A percentile compares a stretch with the other conserved stretches of the same genome.
phyloP scores from a whole-genome alignment of 2,888 invertebrate species.

The Carabus problematicus region DNA sequence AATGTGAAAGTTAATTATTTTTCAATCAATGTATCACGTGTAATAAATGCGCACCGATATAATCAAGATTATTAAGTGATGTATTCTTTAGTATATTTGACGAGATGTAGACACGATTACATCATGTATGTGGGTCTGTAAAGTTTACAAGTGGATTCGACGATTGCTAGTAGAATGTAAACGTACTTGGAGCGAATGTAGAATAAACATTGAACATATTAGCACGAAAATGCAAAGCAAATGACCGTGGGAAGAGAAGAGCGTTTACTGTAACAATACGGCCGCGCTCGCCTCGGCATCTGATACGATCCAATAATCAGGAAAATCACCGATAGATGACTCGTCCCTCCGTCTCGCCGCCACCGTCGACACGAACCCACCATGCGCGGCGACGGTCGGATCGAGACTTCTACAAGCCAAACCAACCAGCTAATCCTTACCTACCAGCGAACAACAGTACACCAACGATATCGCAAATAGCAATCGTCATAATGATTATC shows the following conservation, averaged over 20 bases:
- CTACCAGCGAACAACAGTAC: slow-evolving; percentile 44
- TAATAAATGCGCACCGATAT: too few relatives aligned
- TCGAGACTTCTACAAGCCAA: neutral
- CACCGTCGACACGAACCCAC: neutral
- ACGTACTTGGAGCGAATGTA: slow-evolving; percentile 10
- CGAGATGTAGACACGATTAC: neutral
- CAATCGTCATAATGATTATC: neutral
- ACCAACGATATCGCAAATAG: slow-evolving; percentile 44
- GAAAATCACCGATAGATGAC: slow-evolving; percentile 52
- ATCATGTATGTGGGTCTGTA: neutral
- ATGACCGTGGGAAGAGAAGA: slow-evolving; percentile 55
- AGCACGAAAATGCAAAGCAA: slow-evolving; percentile 53
- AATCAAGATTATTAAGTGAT: too few relatives aligned
- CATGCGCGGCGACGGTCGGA: neutral
- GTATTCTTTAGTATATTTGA: too few relatives aligned
- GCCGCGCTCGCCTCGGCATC: slow-evolving; percentile 31
- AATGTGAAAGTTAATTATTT: too few relatives aligned
- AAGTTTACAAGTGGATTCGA: neutral
- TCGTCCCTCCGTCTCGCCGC: slow-evolving; percentile 9
- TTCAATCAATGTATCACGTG: too few relatives aligned
- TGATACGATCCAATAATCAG: slow-evolving; percentile 57
- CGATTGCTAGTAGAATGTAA: slow-evolving; percentile 1
- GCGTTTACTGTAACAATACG: slow-evolving; percentile 54
- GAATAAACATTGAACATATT: slow-evolving; percentile 41
- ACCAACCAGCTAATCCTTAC: slow-evolving; percentile 21